These are phyloP conservation scores for Paramuricea clavata DNA, from an alignment of 92 coral and sea anemone species.

Conservation along the genomic window DNA sequence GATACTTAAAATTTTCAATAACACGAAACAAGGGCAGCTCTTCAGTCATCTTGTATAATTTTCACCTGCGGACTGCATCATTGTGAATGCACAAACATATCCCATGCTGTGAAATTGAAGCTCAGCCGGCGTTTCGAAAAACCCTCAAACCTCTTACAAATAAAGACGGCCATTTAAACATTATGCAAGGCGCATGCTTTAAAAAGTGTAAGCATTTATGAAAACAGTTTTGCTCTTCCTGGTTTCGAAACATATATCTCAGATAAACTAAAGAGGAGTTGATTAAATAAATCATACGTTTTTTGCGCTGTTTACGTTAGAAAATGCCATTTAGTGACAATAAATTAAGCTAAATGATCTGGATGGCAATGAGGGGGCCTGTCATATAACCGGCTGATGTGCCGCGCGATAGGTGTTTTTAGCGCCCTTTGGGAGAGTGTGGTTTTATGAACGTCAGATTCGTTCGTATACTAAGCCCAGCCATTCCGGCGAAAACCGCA, in stretches of 20 bases:
- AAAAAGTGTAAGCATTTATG: too few relatives aligned
- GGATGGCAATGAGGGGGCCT: too few relatives aligned
- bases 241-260: too few relatives aligned
- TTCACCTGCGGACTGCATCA: not conserved
- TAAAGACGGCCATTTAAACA: not conserved
- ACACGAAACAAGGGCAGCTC: not conserved
- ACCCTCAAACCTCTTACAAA: not conserved
- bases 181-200: not conserved
- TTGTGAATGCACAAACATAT: not conserved
- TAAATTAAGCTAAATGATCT: not conserved
- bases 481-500: not conserved
- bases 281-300: constrained; percentile 4
- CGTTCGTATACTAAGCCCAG: not conserved
- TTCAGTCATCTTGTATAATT: not conserved
- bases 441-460: not conserved
- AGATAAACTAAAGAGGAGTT: too few relatives aligned
- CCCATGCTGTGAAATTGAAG: not conserved
- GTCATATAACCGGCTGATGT: too few relatives aligned
- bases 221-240: too few relatives aligned
- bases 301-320: not conserved
- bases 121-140: not conserved
- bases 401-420: not conserved
- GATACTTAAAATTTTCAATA: not conserved
- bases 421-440: not conserved
- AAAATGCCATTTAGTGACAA: not conserved